Percentiles rank a stretch among this genome's conserved stretches.
These are phyloP conservation scores for Elgaria multicarinata DNA, from an alignment of 2,113 vertebrate genomes.

Conservation along the genomic window DNA sequence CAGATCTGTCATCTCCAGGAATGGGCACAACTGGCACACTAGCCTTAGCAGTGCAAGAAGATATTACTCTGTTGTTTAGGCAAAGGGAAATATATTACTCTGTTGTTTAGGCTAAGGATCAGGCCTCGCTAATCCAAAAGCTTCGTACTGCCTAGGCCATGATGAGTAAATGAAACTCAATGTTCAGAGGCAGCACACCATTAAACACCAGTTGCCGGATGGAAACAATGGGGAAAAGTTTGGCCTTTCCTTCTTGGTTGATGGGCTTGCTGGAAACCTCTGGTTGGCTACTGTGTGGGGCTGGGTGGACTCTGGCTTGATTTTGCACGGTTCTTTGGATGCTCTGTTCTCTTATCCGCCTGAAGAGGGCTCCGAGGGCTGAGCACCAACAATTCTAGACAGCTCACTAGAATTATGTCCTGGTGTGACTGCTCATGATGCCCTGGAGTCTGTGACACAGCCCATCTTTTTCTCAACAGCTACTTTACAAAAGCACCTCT, in stretches of 20 bases:
- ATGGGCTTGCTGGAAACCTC: background rate
- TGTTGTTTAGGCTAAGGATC: background rate
- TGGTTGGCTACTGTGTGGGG: too few relatives aligned
- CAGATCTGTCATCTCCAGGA: too few relatives aligned
- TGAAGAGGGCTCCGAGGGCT: background rate
- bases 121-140: background rate
- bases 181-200: background rate
- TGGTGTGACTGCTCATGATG: background rate
- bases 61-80: background rate
- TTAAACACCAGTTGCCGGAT: background rate
- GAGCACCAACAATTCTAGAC: background rate
- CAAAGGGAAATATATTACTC: too few relatives aligned
- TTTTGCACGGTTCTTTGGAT: background rate
- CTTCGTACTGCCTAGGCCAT: background rate
- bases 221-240: background rate
- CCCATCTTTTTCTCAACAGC: background rate
- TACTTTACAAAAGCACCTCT: fast-evolving
- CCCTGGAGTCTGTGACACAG: too few relatives aligned
- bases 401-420: background rate
- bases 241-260: background rate
- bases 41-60: background rate
- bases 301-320: background rate
- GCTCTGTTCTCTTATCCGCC: background rate
- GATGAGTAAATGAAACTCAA: background rate
- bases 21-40: too few relatives aligned